Evolutionary conservation across 2,888 invertebrate species (phyloP), one percentile per base, ranked within the genome.

Genomic region (Aproaerema taeniolella): DNA sequence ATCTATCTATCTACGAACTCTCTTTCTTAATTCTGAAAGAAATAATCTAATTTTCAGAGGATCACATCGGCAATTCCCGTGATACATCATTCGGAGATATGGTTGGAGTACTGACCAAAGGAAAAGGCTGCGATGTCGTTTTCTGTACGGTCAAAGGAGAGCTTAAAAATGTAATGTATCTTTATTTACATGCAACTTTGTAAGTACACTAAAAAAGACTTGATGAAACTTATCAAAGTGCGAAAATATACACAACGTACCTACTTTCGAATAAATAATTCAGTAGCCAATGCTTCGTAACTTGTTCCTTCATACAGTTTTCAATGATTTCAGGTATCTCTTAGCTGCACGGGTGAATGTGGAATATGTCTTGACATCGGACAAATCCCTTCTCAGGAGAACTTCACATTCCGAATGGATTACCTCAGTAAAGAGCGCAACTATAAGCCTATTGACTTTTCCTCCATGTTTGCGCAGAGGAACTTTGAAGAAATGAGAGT

Each of bases 61-160:
- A 59, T 2, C 50, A 71, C 14, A 69, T 81, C 12, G 76, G 71
- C 0, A 67, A 62, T 47, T 79, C 78, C 1, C 61, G 72, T 2
- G 73, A 78, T 31, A 13, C 28, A 2, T 52, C 53, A 10, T 79
- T 81, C 34, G 50, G 41, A 2, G 71, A 78, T 33, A 66, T 72
- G 65, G 50, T 79, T 1, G 20, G 57, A 7, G 41, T 10, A 13
- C 46, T 42, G 0, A 76, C 71, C 0, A 61, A 67, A 5, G 67
- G 68, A 2, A 7, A 45, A 4, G 77, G 78, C 9, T 74, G 74
- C 33, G 30, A 64, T 1, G 34, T 76, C 10, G 46, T 73, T 9
- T 53, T 82, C 10, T 66, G 61, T 17, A 61, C 62, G 34, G 44
- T 64, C 0, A 56, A 52, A 31, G 65, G 56, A 32, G 50, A 58